Conservation (phyloP, 2,797 vertebrate genomes). For the Microctenopoma lineatum region DNA sequence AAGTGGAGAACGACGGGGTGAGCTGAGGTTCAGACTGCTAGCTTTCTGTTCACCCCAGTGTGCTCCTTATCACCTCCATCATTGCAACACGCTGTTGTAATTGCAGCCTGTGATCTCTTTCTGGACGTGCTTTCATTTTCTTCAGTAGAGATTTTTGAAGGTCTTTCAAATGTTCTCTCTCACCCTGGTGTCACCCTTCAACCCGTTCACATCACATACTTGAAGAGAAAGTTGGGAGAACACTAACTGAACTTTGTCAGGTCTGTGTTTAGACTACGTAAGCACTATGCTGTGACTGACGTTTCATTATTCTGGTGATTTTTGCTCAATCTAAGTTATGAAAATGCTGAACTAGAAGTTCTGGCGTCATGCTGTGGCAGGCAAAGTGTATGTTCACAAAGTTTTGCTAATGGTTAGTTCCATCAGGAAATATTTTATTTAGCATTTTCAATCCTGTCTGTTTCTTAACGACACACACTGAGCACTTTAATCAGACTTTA, state of each 20-base stretch:
- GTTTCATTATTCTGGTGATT: constrained; percentile 9
- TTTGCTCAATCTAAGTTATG: constrained; percentile 6
- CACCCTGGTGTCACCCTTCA: constrained; percentile 45
- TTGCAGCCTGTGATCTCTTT: constrained; percentile 89
- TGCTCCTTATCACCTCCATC: constrained; percentile 89
- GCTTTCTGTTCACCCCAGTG: constrained; percentile 75
- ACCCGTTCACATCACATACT: constrained; percentile 37
- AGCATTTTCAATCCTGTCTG: too few relatives aligned
- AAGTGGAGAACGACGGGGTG: constrained; percentile 57
- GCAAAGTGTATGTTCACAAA: constrained; percentile 11
- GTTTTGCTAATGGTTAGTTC: background rate
- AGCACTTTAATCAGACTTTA: constrained; percentile 2
- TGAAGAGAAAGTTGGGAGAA: constrained; percentile 41
- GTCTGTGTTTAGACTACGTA: constrained; percentile 20
- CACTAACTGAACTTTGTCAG: background rate
- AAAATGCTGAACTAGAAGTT: constrained; percentile 1
- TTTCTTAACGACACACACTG: background rate
- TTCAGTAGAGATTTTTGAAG: constrained; percentile 84
- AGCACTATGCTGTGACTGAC: background rate
- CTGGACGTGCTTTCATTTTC: constrained; percentile 77
- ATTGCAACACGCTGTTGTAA: constrained; percentile 90
- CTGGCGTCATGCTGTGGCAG: constrained; percentile 9
- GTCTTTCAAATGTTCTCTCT: constrained; percentile 65
- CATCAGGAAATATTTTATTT: background rate
- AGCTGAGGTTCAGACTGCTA: constrained; percentile 72